Evolutionary conservation across 2,797 vertebrate species (phyloP).

Genomic region (Typhlichthys eigenmanni): DNA sequence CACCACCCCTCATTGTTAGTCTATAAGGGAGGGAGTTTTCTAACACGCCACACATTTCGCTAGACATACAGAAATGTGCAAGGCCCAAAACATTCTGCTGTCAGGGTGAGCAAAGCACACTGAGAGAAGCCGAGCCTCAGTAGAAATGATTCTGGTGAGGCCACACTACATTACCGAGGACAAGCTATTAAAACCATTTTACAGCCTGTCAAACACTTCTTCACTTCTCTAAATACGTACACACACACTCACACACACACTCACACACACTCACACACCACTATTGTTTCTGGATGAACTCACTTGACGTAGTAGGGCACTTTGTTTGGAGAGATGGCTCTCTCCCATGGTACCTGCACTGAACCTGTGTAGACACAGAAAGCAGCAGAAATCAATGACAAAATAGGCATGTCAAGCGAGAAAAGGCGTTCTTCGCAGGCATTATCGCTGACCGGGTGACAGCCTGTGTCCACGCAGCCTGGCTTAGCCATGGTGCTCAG

Average conservation of each 20-base stretch:
- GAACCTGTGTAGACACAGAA: conserved; percentile 81
- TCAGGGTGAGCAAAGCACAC: too few species aligned
- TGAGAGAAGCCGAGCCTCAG: too few species aligned
- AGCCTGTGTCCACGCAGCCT: conserved; percentile 47
- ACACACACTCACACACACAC: conserved; percentile 2
- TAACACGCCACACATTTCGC: background rate
- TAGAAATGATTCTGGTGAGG: too few species aligned
- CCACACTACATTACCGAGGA: too few species aligned
- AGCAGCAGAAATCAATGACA: conserved; percentile 45
- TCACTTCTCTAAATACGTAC: background rate
- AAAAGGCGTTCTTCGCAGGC: conserved; percentile 44
- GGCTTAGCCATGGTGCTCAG: conserved; percentile 37
- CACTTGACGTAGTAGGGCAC: conserved; percentile 99
- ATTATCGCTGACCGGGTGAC: conserved; percentile 44
- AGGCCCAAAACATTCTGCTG: too few species aligned
- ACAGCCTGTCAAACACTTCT: conserved; percentile 10
- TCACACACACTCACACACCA: conserved; percentile 8
- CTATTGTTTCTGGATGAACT: conserved; percentile 67
- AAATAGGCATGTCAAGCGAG: conserved; percentile 49
- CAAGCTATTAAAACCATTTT: background rate
- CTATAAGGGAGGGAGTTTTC: background rate
- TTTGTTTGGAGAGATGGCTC: conserved; percentile 98
- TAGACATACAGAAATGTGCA: too few species aligned
- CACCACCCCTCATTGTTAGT: too few species aligned
- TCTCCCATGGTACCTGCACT: conserved; percentile 97